phyloP scores from a whole-genome alignment of 2,888 invertebrate genomes.

The Xylophagus ater region DNA sequence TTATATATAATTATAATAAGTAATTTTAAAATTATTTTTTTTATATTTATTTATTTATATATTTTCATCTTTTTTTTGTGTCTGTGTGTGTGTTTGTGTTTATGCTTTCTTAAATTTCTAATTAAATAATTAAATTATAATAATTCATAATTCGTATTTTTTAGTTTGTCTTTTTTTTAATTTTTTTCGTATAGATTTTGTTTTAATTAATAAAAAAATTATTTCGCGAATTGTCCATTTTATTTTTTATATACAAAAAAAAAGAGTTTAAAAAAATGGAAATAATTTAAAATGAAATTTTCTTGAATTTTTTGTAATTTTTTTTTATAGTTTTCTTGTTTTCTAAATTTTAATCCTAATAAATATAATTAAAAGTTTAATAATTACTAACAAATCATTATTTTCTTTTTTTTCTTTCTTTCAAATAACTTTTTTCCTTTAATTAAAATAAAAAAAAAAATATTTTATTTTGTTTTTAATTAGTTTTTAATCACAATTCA shows the following conservation, averaged over 20 bases:
- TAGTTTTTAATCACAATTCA: not conserved
- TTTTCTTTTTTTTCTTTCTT: not conserved
- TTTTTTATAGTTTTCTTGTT: not conserved
- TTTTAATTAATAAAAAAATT: not conserved
- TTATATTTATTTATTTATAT: not conserved
- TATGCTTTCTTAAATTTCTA: not conserved
- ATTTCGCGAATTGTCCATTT: not conserved
- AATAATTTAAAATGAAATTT: too few relatives aligned
- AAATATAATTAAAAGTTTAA: not conserved
- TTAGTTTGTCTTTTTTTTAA: not conserved
- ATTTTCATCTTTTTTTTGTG: not conserved
- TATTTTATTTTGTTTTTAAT: not conserved
- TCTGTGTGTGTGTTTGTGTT: not conserved
- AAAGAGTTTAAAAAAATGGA: conserved; percentile 1
- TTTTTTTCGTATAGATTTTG: not conserved
- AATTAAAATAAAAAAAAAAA: not conserved
- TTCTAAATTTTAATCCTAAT: not conserved
- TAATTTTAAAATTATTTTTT: conserved; percentile 1
- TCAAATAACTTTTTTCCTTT: not conserved
- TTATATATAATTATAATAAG: too few relatives aligned
- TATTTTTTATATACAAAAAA: not conserved
- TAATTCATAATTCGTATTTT: too few relatives aligned
- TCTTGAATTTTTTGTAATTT: too few relatives aligned
- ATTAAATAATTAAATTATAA: too few relatives aligned
- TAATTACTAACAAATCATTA: not conserved